Conservation (phyloP, 2,888 invertebrate species). For the Paralinhomoeus sp. region DNA sequence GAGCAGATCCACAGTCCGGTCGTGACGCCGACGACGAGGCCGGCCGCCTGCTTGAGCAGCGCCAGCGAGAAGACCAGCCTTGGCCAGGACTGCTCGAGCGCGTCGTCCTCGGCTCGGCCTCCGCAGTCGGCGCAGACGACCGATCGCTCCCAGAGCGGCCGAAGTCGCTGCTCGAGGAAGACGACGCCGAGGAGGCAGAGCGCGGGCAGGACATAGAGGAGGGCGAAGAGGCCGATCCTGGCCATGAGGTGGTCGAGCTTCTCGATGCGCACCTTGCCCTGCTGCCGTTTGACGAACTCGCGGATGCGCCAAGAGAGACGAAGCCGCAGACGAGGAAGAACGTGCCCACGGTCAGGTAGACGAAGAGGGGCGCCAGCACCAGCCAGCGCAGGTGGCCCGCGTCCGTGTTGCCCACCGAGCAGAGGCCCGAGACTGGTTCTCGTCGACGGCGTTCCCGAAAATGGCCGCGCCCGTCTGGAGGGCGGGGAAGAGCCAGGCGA, state of each 20-base stretch:
- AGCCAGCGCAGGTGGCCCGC: conserved; percentile 58
- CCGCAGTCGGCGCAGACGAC: conserved; percentile 46
- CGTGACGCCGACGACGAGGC: conserved; percentile 75
- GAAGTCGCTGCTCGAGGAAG: conserved; percentile 62
- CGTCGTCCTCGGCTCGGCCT: conserved; percentile 8
- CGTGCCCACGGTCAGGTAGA: conserved; percentile 68
- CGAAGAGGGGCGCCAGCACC: conserved; percentile 57
- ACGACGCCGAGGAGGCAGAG: conserved; percentile 29
- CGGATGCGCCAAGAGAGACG: conserved; percentile 75
- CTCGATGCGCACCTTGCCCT: conserved; percentile 43
- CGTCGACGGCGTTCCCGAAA: conserved; percentile 71
- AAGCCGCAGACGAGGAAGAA: conserved; percentile 73
- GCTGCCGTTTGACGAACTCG: conserved; percentile 41
- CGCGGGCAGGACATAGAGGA: conserved; percentile 50
- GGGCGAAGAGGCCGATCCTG: conserved; percentile 56
- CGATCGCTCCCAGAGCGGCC: conserved; percentile 38
- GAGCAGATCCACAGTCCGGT: conserved; percentile 94
- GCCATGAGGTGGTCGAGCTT: conserved; percentile 74
- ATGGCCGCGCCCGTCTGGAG: conserved; percentile 60
- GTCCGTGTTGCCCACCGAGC: conserved; percentile 78
- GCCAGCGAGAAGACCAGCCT: conserved; percentile 15
- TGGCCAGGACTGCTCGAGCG: background rate
- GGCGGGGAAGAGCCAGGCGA: conserved; percentile 84
- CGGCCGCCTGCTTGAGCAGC: conserved; percentile 53
- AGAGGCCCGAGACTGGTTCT: conserved; percentile 81